Conservation (phyloP, 2,113 vertebrate genomes). For the Thryonomys swinderianus region DNA sequence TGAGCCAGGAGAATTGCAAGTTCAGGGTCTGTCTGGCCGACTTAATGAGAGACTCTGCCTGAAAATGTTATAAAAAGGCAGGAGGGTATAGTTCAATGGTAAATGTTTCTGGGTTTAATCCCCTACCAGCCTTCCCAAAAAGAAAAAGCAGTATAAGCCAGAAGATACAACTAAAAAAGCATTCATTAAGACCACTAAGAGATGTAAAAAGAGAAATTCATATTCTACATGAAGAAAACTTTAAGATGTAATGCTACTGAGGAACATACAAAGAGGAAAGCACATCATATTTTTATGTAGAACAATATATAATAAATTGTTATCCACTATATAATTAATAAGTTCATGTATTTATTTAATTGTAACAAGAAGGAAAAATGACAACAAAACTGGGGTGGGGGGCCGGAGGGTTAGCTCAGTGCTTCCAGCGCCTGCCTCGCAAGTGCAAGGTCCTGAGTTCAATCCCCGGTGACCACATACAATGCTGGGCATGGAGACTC, state of each 20-base stretch:
- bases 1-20: neutral
- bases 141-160: slow-evolving; percentile 27
- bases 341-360: neutral
- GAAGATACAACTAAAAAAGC: slow-evolving; percentile 11
- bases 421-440: too few species aligned
- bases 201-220: slow-evolving; percentile 26
- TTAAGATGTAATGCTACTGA: neutral
- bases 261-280: neutral
- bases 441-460: too few species aligned
- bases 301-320: neutral
- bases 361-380: neutral
- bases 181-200: neutral
- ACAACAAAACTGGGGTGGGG: neutral
- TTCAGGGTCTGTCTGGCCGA: neutral
- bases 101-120: neutral
- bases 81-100: neutral
- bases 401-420: too few species aligned
- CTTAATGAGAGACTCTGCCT: neutral
- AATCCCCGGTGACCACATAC: too few species aligned
- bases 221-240: neutral
- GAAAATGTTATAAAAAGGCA: neutral
- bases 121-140: neutral
- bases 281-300: neutral
- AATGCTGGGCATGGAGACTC: too few species aligned
- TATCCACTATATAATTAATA: neutral